Percentiles rank a stretch among this genome's conserved stretches.
Evolutionary conservation across 1,140 invertebrate species (phyloP).

Genomic region (Zeugodacus cucurbitae): DNA sequence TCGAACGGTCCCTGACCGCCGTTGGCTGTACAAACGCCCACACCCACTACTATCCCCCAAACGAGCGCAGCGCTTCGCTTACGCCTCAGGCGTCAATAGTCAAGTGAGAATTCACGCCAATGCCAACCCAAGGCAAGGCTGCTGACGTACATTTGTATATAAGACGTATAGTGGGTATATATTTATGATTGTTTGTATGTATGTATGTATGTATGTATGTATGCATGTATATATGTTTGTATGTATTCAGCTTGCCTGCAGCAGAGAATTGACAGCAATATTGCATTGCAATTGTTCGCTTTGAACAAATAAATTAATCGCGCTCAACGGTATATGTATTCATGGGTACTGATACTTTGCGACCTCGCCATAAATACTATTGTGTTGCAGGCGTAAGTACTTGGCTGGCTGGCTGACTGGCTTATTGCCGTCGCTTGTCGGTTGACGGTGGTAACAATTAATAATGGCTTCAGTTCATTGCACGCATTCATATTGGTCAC

Average conservation of each 20-base stretch:
- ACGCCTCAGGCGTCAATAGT: background rate
- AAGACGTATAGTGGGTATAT: too few species aligned
- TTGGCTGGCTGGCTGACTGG: background rate
- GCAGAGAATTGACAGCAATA: background rate
- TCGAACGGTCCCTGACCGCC: background rate
- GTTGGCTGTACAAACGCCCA: background rate
- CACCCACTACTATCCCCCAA: background rate
- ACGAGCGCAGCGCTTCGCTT: background rate
- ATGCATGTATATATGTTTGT: background rate
- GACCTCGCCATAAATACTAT: background rate
- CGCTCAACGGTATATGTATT: background rate
- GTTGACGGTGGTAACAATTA: conserved; percentile 12
- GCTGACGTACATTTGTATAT: background rate
- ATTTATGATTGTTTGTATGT: background rate
- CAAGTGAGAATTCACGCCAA: conserved; percentile 25
- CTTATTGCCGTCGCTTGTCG: background rate
- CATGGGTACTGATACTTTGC: background rate
- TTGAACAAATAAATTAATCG: conserved; percentile 26
- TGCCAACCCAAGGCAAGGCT: background rate
- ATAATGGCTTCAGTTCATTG: conserved; percentile 11
- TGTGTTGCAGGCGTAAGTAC: background rate
- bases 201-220: too few species aligned
- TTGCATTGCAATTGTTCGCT: conserved; percentile 17
- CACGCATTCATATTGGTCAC: background rate
- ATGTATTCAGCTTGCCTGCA: background rate